phyloP scores from a whole-genome alignment of 1,140 invertebrate species.

The Drosophila pseudoananassae region DNA sequence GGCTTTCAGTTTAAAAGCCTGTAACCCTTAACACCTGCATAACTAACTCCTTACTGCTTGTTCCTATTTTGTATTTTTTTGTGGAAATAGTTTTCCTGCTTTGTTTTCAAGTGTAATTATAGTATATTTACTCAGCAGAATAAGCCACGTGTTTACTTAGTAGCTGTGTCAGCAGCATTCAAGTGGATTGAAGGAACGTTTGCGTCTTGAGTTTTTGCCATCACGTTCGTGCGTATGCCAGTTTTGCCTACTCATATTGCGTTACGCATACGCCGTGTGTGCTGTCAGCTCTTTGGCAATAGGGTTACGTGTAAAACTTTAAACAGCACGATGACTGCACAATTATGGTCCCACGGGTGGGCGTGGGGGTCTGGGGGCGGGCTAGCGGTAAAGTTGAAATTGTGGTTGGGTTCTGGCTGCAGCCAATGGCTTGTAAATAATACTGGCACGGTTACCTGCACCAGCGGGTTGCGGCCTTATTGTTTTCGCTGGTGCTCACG shows the following conservation, averaged over 20 bases:
- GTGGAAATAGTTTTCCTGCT: not conserved
- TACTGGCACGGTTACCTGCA: slow-evolving; percentile 39
- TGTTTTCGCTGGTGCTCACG: slow-evolving; percentile 16
- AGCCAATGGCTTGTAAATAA: slow-evolving; percentile 80
- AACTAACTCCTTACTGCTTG: not conserved
- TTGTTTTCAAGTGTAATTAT: slow-evolving; percentile 38
- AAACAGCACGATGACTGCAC: slow-evolving; percentile 70
- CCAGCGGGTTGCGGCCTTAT: slow-evolving; percentile 35
- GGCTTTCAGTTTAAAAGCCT: not conserved
- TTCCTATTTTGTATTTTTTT: not conserved
- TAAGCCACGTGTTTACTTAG: slow-evolving; percentile 40
- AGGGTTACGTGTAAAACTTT: slow-evolving; percentile 67
- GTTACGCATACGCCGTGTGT: slow-evolving; percentile 67
- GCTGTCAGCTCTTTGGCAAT: slow-evolving; percentile 33
- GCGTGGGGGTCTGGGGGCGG: slow-evolving; percentile 5
- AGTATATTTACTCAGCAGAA: slow-evolving; percentile 51
- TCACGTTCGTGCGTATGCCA: slow-evolving; percentile 39
- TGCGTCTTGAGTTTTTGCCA: slow-evolving; percentile 23
- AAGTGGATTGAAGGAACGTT: slow-evolving; percentile 31
- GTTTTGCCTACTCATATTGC: slow-evolving; percentile 65
- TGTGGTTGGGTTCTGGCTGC: slow-evolving; percentile 51
- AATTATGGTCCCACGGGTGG: slow-evolving; percentile 49
- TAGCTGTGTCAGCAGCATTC: slow-evolving; percentile 51
- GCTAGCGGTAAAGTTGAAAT: slow-evolving; percentile 23
- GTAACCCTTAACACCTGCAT: not conserved